Evolutionary conservation across 2,888 invertebrate species (phyloP).

Genomic region (Noctua janthina): DNA sequence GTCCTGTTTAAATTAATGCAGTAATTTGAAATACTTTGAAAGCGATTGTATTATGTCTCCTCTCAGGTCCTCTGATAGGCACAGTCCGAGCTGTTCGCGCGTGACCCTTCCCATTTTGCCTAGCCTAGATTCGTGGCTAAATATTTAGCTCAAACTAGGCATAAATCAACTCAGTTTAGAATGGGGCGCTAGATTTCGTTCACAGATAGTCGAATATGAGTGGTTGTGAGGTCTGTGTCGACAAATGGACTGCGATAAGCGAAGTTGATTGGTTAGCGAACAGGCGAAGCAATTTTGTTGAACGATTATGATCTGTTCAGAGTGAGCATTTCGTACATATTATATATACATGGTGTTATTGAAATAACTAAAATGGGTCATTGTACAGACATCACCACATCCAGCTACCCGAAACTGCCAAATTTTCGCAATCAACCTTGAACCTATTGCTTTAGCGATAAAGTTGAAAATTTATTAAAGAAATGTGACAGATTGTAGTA

Average conservation of each 20-base stretch:
- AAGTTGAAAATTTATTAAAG: too few species aligned
- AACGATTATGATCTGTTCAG: neutral
- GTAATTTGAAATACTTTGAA: neutral
- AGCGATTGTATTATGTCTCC: neutral
- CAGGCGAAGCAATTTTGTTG: neutral
- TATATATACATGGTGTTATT: neutral
- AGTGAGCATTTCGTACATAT: neutral
- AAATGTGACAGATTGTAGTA: too few species aligned
- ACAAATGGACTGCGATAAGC: slow-evolving; percentile 1
- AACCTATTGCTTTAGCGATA: too few species aligned
- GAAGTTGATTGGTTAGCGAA: neutral
- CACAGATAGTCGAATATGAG: slow-evolving; percentile 18
- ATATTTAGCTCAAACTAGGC: slow-evolving; percentile 30
- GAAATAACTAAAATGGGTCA: neutral
- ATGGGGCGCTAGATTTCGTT: slow-evolving; percentile 34
- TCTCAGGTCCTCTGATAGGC: neutral
- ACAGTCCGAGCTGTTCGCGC: neutral
- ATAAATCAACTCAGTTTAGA: slow-evolving; percentile 19
- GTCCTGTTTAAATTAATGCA: neutral
- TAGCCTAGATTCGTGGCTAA: slow-evolving; percentile 12
- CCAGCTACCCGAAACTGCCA: too few species aligned
- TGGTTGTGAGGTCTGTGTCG: neutral
- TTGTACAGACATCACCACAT: too few species aligned
- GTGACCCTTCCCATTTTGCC: slow-evolving; percentile 23
- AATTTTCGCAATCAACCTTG: too few species aligned